A percentile compares a stretch with the other conserved stretches of the same genome.
phyloP scores from a whole-genome alignment of 2,113 vertebrate genomes.

The Turnix velox region DNA sequence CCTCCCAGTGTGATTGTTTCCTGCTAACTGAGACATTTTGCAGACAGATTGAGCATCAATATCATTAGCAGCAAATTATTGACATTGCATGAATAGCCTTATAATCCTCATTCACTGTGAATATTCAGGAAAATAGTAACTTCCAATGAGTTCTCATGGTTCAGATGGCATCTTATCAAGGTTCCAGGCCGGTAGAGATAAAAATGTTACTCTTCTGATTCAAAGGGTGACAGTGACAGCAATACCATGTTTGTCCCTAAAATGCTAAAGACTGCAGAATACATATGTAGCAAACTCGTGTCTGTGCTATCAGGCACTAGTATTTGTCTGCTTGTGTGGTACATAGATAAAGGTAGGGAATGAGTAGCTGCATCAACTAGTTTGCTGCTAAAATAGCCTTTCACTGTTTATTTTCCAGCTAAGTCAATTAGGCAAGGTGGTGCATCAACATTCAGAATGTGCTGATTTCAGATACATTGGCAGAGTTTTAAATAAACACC shows the following conservation, averaged over 20 bases:
- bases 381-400: constrained; percentile 56
- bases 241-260: background rate
- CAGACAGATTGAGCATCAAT: constrained; percentile 59
- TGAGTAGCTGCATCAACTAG: constrained; percentile 49
- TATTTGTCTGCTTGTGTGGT: constrained; percentile 34
- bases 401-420: constrained; percentile 64
- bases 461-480: constrained; percentile 37
- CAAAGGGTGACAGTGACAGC: background rate
- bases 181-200: background rate
- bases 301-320: background rate
- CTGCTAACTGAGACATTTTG: constrained; percentile 47
- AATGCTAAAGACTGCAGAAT: constrained; percentile 11
- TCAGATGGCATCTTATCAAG: background rate
- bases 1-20: constrained; percentile 37
- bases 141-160: background rate
- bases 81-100: constrained; percentile 36
- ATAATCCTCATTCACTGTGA: background rate
- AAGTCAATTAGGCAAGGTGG: constrained; percentile 59
- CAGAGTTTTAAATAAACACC: constrained; percentile 36
- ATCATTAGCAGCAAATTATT: constrained; percentile 65
- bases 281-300: constrained; percentile 1
- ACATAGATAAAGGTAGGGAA: constrained; percentile 65
- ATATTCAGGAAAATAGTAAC: background rate
- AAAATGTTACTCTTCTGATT: background rate
- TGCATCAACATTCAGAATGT: constrained; percentile 16